These are phyloP conservation scores for Heliothis peltigera DNA, from an alignment of 2,888 invertebrate genomes.

Conservation along the genomic window DNA sequence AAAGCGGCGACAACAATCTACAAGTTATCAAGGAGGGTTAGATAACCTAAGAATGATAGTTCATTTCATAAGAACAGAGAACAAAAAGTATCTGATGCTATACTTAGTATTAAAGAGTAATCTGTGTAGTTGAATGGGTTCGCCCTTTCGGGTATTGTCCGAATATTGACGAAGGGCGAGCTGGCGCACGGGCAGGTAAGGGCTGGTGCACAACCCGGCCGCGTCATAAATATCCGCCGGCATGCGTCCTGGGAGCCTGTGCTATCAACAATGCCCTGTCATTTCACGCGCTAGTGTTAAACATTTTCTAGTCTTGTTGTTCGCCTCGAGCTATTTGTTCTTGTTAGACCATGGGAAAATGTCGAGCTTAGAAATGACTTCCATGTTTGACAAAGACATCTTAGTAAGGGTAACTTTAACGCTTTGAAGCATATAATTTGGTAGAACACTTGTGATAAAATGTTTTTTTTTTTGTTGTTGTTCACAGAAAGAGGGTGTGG, in stretches of 20 bases:
- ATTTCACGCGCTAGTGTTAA: conserved; percentile 74
- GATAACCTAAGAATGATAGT: conserved; percentile 23
- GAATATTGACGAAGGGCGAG: conserved; percentile 67
- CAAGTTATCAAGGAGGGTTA: conserved; percentile 24
- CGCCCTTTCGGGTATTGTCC: conserved; percentile 71
- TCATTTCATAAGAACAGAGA: conserved; percentile 25
- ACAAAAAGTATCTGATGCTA: conserved; percentile 30
- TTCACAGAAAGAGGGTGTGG: conserved; percentile 92
- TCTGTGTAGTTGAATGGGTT: conserved; percentile 73
- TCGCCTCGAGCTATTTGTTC: conserved; percentile 69
- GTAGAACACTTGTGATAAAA: conserved; percentile 1
- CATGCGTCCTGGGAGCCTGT: conserved; percentile 62
- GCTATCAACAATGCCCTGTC: conserved; percentile 69
- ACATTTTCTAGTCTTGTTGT: conserved; percentile 64
- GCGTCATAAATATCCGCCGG: conserved; percentile 70
- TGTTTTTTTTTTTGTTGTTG: conserved; percentile 57
- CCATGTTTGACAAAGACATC: conserved; percentile 35
- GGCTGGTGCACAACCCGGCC: conserved; percentile 58
- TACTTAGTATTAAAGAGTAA: conserved; percentile 53
- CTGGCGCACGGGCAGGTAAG: conserved; percentile 72
- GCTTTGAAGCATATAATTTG: neutral
- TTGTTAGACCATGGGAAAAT: conserved; percentile 65
- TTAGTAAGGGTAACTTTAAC: conserved; percentile 19
- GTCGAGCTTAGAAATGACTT: conserved; percentile 55
- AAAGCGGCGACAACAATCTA: conserved; percentile 26